phyloP scores from a whole-genome alignment of 2,797 vertebrate genomes.

The Nyctalus aviator region DNA sequence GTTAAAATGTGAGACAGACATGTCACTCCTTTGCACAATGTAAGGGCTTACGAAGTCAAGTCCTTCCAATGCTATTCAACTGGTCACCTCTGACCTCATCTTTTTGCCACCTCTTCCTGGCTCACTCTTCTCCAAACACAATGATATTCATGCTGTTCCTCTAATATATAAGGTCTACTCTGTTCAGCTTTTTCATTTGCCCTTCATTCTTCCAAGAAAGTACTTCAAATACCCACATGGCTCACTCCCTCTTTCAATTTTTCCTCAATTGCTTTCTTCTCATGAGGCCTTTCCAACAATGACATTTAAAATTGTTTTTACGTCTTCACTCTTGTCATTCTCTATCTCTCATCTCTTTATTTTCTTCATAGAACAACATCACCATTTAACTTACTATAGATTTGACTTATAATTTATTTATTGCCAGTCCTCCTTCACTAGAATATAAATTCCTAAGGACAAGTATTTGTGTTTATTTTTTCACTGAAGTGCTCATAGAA shows the following conservation, averaged over 20 bases:
- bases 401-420: not conserved
- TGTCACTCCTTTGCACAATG: not conserved
- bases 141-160: not conserved
- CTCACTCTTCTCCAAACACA: not conserved
- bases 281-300: not conserved
- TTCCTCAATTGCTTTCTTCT: not conserved
- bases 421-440: not conserved
- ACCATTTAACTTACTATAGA: not conserved
- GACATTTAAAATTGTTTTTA: not conserved
- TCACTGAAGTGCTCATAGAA: not conserved
- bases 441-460: not conserved
- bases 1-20: not conserved
- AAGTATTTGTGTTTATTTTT: not conserved
- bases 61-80: not conserved
- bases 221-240: not conserved
- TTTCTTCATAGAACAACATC: not conserved
- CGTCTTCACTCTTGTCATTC: not conserved
- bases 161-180: not conserved
- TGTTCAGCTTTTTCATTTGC: not conserved
- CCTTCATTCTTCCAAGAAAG: not conserved
- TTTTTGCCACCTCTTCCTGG: not conserved
- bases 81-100: not conserved
- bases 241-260: not conserved
- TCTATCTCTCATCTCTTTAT: not conserved
- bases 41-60: not conserved